Conservation (phyloP, 2,113 vertebrate genomes). For the Nettapus auritus region DNA sequence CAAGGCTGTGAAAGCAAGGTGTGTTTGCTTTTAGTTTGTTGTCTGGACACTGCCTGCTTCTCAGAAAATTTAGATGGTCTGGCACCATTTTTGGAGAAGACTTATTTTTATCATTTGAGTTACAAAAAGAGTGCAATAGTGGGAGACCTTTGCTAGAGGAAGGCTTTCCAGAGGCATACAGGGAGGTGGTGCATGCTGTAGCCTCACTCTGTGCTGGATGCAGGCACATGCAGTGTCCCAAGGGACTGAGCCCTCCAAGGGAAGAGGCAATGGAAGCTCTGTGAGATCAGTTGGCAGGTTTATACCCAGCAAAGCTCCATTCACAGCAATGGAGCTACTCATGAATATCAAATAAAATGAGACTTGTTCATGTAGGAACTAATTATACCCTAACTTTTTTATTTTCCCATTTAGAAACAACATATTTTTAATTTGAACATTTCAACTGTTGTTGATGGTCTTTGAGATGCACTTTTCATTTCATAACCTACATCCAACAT, state of each 20-base stretch:
- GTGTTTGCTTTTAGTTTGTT: not conserved
- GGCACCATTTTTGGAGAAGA: not conserved
- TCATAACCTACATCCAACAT: not conserved
- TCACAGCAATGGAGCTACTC: not conserved
- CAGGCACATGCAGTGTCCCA: not conserved
- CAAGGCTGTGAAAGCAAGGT: not conserved
- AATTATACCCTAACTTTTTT: not conserved
- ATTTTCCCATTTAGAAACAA: not conserved
- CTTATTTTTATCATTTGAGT: not conserved
- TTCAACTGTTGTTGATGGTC: not conserved
- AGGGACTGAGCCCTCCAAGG: not conserved
- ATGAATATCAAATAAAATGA: not conserved
- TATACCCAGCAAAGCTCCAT: not conserved
- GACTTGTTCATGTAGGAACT: not conserved
- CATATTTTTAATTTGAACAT: not conserved
- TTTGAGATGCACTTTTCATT: not conserved
- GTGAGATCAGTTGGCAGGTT: not conserved
- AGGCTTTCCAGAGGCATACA: constrained; percentile 44
- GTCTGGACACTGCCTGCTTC: not conserved
- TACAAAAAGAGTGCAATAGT: not conserved
- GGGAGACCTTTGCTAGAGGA: constrained; percentile 22
- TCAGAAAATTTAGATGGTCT: not conserved
- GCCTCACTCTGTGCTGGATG: not conserved
- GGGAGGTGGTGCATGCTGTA: not conserved
- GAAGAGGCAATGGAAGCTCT: not conserved